Base-by-base conservation (phyloP, 2,113 vertebrate genomes). In the Heterocephalus glaber region DNA sequence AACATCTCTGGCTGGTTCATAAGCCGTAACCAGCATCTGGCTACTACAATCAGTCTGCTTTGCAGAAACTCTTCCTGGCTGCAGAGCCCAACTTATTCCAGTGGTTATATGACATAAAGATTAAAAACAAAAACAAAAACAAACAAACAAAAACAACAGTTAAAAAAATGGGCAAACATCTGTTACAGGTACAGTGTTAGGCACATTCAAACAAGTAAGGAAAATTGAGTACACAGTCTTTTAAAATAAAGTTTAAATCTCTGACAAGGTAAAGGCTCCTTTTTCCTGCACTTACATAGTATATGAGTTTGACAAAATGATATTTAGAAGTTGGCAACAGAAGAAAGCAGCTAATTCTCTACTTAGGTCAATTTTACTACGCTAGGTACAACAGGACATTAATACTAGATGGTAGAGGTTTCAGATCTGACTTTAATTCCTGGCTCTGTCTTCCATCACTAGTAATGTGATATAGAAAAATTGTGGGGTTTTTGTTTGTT, bases 231-330 rank as follows among this genome's bases (percentile, higher is more conserved):
- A 89, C 20, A 86, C 16, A 41, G 26, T 80, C 28, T 95, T 90
- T 90, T 61, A 41, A 94, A 94, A 70, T 49, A 63, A 88, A 72
- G 76, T 52, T 95, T 76, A 92, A 92, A 94, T 92, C 28, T 92
- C 93, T 87, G 74, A 61, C 82, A 89, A 88, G 70, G 35, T 68
- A 86, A 70, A 95, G 28, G 14, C 61, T 87, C 47, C 14, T 81
- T 94, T 97, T 95, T 90, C 35, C 35, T 74, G 61, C 9, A 49
- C 90, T 95, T 89, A 19, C 5, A 89, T 58, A 90, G 84, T 54
- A n/a, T 70, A 4, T 77, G 68, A 85, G 26, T 63, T 90, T 90
- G n/a, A 77, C 47, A 96, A 96, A 92, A 95, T 7, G 9, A 4
- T 95, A 44, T 85, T 93, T 81, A 90, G 70, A 92, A 95, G 80